These are phyloP conservation scores for Ephestia elutella DNA, from an alignment of 1,140 invertebrate species.

Conservation along the genomic window DNA sequence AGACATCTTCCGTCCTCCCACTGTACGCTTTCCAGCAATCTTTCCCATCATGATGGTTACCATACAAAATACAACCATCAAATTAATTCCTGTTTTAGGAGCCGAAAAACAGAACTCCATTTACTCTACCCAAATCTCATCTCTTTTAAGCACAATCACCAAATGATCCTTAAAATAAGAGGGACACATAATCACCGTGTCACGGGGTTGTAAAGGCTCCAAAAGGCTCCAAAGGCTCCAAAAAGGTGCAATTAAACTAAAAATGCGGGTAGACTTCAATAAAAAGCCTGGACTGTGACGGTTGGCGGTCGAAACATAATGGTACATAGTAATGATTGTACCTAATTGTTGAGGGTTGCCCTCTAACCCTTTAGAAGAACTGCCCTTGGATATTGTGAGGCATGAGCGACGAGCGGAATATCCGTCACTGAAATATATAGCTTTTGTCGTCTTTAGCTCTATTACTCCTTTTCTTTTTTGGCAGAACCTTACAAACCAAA, in stretches of 20 bases:
- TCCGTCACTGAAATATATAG: background rate
- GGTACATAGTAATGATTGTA: constrained; percentile 67
- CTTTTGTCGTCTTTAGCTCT: background rate
- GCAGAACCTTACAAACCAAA: too few relatives aligned
- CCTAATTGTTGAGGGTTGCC: constrained; percentile 58
- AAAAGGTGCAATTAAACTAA: constrained; percentile 62
- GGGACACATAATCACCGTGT: constrained; percentile 7
- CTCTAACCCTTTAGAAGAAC: constrained; percentile 58
- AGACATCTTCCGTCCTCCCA: too few relatives aligned
- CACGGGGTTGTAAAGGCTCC: constrained; percentile 13
- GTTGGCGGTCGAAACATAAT: constrained; percentile 56
- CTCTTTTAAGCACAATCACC: background rate
- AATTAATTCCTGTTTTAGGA: too few relatives aligned
- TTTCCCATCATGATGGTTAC: too few relatives aligned
- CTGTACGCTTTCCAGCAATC: too few relatives aligned
- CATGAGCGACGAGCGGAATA: constrained; percentile 20
- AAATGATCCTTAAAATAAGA: constrained; percentile 13
- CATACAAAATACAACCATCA: too few relatives aligned
- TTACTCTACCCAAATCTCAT: background rate
- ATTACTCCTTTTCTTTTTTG: too few relatives aligned
- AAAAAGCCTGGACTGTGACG: constrained; percentile 62
- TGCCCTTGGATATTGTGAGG: constrained; percentile 21
- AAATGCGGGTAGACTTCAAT: constrained; percentile 48
- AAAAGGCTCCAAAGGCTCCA: constrained; percentile 24
- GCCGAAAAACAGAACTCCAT: background rate